Evolutionary conservation across 2,888 invertebrate species (phyloP).

Genomic region (Liposcelis brunnea): DNA sequence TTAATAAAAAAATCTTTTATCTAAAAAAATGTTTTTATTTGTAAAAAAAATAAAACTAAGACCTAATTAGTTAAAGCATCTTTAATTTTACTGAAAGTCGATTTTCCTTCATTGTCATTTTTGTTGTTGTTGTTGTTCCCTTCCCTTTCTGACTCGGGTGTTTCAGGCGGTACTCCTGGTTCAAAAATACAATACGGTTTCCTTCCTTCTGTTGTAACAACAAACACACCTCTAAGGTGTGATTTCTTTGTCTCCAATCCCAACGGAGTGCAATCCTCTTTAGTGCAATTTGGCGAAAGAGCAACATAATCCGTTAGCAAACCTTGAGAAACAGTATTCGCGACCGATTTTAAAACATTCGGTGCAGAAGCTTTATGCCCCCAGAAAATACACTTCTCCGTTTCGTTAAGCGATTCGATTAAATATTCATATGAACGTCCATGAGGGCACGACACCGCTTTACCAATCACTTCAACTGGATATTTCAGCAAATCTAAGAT

Average conservation of each 20-base stretch:
- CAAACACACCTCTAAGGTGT: conserved; percentile 21
- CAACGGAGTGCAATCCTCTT: conserved; percentile 20
- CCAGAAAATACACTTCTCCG: conserved; percentile 33
- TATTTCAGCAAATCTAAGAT: conserved; percentile 20
- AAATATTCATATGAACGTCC: conserved; percentile 40
- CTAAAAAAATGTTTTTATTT: too few species aligned
- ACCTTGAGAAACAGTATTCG: conserved; percentile 4
- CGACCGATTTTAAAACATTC: conserved; percentile 9
- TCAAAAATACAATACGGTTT: conserved; percentile 22
- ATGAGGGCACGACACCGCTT: conserved; percentile 42
- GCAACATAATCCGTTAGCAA: not conserved
- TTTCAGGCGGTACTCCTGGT: conserved; percentile 1
- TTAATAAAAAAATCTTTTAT: too few species aligned
- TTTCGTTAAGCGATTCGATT: conserved; percentile 34
- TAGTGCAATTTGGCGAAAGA: conserved; percentile 8
- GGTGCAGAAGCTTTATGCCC: conserved; percentile 23
- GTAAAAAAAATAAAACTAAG: too few species aligned
- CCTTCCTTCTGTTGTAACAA: conserved; percentile 19
- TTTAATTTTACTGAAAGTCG: too few species aligned
- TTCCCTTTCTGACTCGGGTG: too few species aligned
- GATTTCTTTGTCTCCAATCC: conserved; percentile 21
- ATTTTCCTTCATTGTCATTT: too few species aligned
- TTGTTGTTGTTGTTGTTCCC: too few species aligned
- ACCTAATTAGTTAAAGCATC: too few species aligned
- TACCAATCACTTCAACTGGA: conserved; percentile 20